Evolutionary conservation across 2,797 vertebrate species (phyloP).

Genomic region (Rhinatrema bivittatum): DNA sequence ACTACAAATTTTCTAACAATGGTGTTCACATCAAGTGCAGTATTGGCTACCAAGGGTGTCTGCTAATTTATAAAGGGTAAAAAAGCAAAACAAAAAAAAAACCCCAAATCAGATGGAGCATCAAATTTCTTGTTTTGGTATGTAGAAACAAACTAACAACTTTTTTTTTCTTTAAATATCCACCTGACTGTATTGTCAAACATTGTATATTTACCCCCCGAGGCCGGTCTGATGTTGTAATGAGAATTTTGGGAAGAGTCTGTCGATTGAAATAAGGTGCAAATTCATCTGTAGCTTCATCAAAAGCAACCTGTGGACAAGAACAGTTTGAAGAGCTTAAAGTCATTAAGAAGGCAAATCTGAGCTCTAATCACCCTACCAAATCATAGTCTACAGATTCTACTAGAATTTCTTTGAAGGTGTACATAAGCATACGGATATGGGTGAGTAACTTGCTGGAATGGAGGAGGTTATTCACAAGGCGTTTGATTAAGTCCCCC

Average conservation of each 20-base stretch:
- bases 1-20: too few relatives aligned
- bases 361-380: not conserved
- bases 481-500: too few relatives aligned
- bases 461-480: too few relatives aligned
- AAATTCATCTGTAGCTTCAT: constrained; percentile 95
- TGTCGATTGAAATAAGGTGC: constrained; percentile 91
- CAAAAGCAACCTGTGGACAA: constrained; percentile 78
- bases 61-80: too few relatives aligned
- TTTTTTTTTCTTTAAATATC: too few relatives aligned
- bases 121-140: too few relatives aligned
- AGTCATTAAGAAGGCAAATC: not conserved
- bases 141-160: too few relatives aligned
- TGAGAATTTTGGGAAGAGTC: constrained; percentile 90
- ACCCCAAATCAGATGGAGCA: not conserved
- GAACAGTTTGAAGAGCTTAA: constrained; percentile 15
- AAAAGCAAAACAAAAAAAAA: not conserved
- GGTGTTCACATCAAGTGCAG: too few relatives aligned
- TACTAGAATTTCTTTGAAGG: not conserved
- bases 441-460: too few relatives aligned
- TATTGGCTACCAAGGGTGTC: too few relatives aligned
- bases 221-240: constrained; percentile 94
- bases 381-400: not conserved
- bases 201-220: constrained; percentile 73
- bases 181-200: too few relatives aligned
- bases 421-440: not conserved